Evolutionary conservation across 2,888 invertebrate species (phyloP).

Genomic region (Yponomeuta plumbellus): DNA sequence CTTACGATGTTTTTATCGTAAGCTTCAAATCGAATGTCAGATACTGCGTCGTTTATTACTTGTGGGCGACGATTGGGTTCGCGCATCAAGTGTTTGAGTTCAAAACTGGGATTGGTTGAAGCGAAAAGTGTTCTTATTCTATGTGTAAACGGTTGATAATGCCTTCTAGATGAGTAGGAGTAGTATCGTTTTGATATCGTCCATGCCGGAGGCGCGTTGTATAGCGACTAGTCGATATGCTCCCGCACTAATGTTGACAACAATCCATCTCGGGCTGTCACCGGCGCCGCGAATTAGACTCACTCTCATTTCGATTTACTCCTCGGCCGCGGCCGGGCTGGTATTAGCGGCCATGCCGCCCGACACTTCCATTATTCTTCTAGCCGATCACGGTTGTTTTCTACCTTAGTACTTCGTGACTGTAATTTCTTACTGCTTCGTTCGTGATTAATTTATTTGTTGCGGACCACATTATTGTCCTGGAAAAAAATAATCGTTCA

Average conservation of each 20-base stretch:
- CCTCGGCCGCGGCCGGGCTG: conserved; percentile 44
- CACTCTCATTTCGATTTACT: conserved; percentile 73
- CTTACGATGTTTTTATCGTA: conserved; percentile 59
- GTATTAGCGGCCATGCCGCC: conserved; percentile 45
- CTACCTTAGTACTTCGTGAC: conserved; percentile 35
- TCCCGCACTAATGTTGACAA: conserved; percentile 73
- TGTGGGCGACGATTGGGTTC: conserved; percentile 40
- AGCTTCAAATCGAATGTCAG: conserved; percentile 65
- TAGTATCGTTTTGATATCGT: conserved; percentile 4
- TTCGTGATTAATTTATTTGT: conserved; percentile 60
- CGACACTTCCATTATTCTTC: conserved; percentile 43
- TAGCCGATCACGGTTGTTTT: conserved; percentile 30
- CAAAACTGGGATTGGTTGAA: conserved; percentile 22
- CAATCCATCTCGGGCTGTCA: conserved; percentile 71
- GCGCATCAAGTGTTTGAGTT: conserved; percentile 7
- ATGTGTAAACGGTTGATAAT: conserved; percentile 31
- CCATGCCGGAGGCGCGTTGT: background rate
- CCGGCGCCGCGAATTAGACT: conserved; percentile 69
- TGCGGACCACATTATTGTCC: conserved; percentile 51
- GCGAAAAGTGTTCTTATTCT: conserved; percentile 47
- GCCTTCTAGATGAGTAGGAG: background rate
- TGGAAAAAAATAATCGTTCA: conserved; percentile 46
- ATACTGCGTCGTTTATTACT: conserved; percentile 50
- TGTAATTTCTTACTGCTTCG: conserved; percentile 42
- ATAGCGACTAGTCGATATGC: conserved; percentile 64